Base-by-base conservation (phyloP, 2,888 invertebrate genomes). In the Latrodectus elegans region DNA sequence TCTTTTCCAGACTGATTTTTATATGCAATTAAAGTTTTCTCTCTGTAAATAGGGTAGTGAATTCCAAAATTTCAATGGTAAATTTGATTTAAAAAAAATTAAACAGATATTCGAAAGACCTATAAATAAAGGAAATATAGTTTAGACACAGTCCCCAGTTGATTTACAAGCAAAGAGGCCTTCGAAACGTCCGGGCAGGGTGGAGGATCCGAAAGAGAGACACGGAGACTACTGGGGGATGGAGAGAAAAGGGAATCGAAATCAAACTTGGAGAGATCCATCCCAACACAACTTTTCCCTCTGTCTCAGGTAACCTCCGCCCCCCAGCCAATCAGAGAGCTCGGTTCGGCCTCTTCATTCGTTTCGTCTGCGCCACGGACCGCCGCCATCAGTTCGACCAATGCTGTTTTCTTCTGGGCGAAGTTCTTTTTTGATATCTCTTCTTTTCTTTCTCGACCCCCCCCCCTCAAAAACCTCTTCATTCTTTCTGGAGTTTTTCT, bases 301-400 rank as follows among this genome's bases (percentile, higher is more conserved):
- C 73, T 78, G 78, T 77, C 83, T 76, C 85, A 86, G 85, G 85
- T 86, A 81, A 72, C 85, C 65, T 64, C 85, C 85, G 80, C 85
- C 85, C 80, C 68, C 76, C 80, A 65, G 64, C 85, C 85, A 86
- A 86, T 86, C 85, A 86, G 80, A 75, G 75, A 38, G 65, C 85
- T 80, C 76, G 73, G 84, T 67, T 53, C 84, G 65, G 85, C 85
- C 85, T 72, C 53, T 78, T 70, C 80, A 80, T 84, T 82, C 85
- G 75, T 38, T 71, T 80, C 85, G 80, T 76, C 85, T 80, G 80
- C 80, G 84, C 77, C 68, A 52, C 51, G 65, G 51, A 22, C 77
- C 77, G 77, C 83, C 71, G 83, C 64, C 84, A 84, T 84, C 84
- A 78, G 84, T 78, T 84, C 80, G 71, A 76, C 85, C 85, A 86